These are phyloP conservation scores for Epinotia bilunana DNA, from an alignment of 2,888 invertebrate species.

Conservation along the genomic window DNA sequence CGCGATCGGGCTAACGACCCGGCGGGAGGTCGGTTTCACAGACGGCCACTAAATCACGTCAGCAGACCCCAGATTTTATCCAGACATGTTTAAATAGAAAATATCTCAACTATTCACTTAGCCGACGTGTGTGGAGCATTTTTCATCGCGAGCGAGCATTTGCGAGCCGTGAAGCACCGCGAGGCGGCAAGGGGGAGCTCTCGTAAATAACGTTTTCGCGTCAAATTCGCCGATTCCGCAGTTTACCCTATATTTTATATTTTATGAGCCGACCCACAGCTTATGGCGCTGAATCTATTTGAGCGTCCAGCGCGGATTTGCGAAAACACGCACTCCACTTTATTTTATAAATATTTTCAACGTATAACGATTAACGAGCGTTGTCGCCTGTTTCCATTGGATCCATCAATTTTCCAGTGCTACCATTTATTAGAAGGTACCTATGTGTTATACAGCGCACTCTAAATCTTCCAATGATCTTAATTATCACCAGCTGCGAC, in stretches of 20 bases:
- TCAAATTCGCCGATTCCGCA: slow-evolving; percentile 53
- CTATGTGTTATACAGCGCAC: slow-evolving; percentile 15
- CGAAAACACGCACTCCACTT: slow-evolving; percentile 30
- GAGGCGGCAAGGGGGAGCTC: slow-evolving; percentile 39
- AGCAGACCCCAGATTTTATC: slow-evolving; percentile 11
- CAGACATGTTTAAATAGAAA: slow-evolving; percentile 33
- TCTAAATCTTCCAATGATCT: slow-evolving; percentile 10
- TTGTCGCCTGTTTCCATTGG: slow-evolving; percentile 17
- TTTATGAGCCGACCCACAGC: slow-evolving; percentile 49
- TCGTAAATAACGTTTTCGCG: slow-evolving; percentile 54
- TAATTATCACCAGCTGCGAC: slow-evolving; percentile 14
- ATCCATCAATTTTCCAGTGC: slow-evolving; percentile 25
- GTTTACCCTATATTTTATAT: slow-evolving; percentile 53
- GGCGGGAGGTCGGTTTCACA: slow-evolving; percentile 6
- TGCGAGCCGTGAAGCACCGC: not conserved
- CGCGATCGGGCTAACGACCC: slow-evolving; percentile 21
- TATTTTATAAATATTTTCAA: slow-evolving; percentile 30
- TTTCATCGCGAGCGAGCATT: slow-evolving; percentile 11
- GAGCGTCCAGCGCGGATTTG: slow-evolving; percentile 48
- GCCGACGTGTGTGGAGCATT: slow-evolving; percentile 24
- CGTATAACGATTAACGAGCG: slow-evolving; percentile 25
- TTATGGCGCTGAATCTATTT: slow-evolving; percentile 50
- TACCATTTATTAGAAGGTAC: slow-evolving; percentile 26
- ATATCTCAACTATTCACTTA: slow-evolving; percentile 40
- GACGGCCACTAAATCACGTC: slow-evolving; percentile 12